A percentile compares a stretch with the other conserved stretches of the same genome.
Evolutionary conservation across 2,113 vertebrate species (phyloP).

Genomic region (Prinia subflava): DNA sequence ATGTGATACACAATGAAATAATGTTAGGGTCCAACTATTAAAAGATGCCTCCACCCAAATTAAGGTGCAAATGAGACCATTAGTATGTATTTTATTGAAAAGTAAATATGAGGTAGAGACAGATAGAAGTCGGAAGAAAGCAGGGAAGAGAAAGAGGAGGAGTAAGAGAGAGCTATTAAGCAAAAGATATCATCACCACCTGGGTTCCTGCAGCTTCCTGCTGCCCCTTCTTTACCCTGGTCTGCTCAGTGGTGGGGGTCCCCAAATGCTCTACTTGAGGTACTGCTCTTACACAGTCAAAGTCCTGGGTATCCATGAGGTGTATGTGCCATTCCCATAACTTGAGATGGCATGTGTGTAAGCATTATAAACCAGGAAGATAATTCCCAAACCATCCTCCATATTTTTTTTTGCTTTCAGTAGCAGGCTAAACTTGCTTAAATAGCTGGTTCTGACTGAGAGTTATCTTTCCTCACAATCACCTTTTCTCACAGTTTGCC

Average conservation of each 20-base stretch:
- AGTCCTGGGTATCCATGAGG: rapidly evolving
- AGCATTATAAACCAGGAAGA: not conserved
- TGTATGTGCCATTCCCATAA: rapidly evolving
- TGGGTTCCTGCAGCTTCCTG: not conserved
- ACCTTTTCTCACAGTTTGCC: not conserved
- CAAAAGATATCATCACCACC: not conserved
- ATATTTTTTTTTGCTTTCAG: too few species aligned
- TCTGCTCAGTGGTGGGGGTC: not conserved
- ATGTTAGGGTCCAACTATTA: not conserved
- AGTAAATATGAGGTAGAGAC: not conserved
- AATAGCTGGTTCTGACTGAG: too few species aligned
- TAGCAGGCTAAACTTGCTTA: too few species aligned
- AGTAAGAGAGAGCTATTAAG: not conserved
- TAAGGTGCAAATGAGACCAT: not conserved
- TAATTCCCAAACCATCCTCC: too few species aligned
- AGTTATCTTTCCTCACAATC: too few species aligned
- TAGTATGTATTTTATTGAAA: not conserved
- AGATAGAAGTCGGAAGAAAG: not conserved
- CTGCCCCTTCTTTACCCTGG: not conserved
- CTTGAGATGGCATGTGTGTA: not conserved
- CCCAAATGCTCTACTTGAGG: too few species aligned
- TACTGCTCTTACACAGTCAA: not conserved
- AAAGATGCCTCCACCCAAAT: not conserved
- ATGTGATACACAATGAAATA: not conserved
- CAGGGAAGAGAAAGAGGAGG: not conserved